phyloP scores from a whole-genome alignment of 2,113 vertebrate species.

The Glaucidium brasilianum region DNA sequence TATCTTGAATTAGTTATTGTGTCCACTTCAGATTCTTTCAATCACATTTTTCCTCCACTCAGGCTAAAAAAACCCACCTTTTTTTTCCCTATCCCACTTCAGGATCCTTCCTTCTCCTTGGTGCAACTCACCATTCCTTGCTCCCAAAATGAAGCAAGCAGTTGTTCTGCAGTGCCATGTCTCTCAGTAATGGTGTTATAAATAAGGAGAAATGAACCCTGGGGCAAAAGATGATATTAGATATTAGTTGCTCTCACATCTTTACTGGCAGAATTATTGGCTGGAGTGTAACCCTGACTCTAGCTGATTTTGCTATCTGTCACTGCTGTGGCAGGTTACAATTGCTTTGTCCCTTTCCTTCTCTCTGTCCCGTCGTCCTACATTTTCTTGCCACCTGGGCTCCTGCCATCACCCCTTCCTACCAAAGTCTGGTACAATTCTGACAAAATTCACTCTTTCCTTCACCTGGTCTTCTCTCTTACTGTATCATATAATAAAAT shows the following conservation, averaged over 20 bases:
- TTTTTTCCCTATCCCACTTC: background rate
- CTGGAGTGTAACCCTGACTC: background rate
- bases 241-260: background rate
- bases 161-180: background rate
- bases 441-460: background rate
- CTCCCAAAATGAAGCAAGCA: background rate
- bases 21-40: background rate
- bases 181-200: background rate
- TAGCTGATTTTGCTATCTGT: background rate
- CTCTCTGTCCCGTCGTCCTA: background rate
- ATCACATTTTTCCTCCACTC: background rate
- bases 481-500: background rate
- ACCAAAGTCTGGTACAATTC: background rate
- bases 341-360: background rate
- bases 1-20: background rate
- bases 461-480: background rate
- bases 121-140: background rate
- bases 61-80: accelerated
- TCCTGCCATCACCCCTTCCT: background rate
- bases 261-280: conserved; percentile 21
- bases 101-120: background rate
- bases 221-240: background rate
- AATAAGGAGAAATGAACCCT: conserved; percentile 15
- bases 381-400: background rate
- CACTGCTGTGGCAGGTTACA: background rate